Conservation (phyloP, 2,113 vertebrate species). For the Calonectris borealis region DNA sequence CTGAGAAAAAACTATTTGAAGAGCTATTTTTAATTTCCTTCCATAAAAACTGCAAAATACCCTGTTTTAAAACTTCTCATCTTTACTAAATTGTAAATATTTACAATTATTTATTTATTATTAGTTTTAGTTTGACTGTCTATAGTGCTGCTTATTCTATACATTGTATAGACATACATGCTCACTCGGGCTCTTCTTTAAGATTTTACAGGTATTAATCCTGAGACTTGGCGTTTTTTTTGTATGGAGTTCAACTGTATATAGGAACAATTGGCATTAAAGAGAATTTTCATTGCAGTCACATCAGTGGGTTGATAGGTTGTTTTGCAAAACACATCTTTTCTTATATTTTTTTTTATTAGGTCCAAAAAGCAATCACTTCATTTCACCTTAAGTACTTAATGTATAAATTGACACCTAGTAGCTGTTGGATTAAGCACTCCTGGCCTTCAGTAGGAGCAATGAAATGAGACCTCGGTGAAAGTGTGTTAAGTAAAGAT, state of each 20-base stretch:
- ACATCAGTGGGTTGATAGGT: neutral
- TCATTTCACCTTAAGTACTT: neutral
- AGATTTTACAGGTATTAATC: neutral
- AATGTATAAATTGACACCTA: neutral
- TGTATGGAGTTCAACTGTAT: neutral
- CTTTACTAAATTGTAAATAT: neutral
- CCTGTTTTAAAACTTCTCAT: neutral
- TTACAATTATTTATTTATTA: neutral
- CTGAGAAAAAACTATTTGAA: neutral
- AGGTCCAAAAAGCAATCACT: neutral
- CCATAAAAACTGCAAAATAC: neutral
- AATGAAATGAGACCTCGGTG: neutral
- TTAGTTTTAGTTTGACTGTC: neutral
- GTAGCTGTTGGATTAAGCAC: neutral
- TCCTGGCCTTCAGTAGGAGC: neutral
- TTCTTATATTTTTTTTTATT: neutral
- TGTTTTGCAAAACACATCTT: neutral
- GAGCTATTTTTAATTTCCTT: neutral
- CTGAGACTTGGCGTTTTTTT: rapidly evolving
- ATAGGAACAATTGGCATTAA: neutral
- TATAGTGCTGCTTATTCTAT: rapidly evolving
- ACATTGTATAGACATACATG: neutral
- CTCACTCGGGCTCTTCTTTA: neutral
- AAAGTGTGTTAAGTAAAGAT: neutral
- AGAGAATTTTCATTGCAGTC: neutral